Evolutionary conservation across 2,797 vertebrate species (phyloP).

Genomic region (Tympanoctomys barrerae): DNA sequence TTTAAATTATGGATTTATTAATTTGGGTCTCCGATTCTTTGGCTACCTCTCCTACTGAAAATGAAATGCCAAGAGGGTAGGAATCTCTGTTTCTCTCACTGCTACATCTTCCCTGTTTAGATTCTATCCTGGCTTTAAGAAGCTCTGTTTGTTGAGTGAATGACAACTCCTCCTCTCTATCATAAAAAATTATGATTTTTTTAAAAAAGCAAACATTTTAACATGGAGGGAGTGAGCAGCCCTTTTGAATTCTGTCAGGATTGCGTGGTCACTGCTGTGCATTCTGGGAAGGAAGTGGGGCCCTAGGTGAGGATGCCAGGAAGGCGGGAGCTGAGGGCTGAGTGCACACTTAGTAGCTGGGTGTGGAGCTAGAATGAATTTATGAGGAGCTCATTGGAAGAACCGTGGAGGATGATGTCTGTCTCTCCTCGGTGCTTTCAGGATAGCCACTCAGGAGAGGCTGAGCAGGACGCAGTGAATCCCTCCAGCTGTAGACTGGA

Average conservation of each 20-base stretch:
- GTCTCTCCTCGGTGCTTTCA: background rate
- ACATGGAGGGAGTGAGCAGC: background rate
- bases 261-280: background rate
- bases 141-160: background rate
- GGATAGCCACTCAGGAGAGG: rapidly evolving
- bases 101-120: rapidly evolving
- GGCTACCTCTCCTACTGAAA: background rate
- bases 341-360: background rate
- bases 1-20: background rate
- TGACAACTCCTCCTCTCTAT: background rate
- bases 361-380: background rate
- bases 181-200: slow-evolving; percentile 32
- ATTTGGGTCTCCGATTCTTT: background rate
- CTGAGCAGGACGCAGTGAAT: background rate
- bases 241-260: slow-evolving; percentile 16
- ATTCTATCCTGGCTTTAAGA: background rate
- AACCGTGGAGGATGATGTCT: background rate
- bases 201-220: background rate
- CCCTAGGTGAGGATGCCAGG: rapidly evolving
- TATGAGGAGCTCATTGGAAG: background rate
- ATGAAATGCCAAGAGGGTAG: background rate
- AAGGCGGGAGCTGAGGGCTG: background rate
- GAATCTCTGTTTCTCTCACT: background rate
- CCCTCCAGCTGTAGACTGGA: background rate
- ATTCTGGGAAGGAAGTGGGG: background rate